Evolutionary conservation across 2,113 vertebrate species (phyloP).

Genomic region (Pachycephala philippinensis): DNA sequence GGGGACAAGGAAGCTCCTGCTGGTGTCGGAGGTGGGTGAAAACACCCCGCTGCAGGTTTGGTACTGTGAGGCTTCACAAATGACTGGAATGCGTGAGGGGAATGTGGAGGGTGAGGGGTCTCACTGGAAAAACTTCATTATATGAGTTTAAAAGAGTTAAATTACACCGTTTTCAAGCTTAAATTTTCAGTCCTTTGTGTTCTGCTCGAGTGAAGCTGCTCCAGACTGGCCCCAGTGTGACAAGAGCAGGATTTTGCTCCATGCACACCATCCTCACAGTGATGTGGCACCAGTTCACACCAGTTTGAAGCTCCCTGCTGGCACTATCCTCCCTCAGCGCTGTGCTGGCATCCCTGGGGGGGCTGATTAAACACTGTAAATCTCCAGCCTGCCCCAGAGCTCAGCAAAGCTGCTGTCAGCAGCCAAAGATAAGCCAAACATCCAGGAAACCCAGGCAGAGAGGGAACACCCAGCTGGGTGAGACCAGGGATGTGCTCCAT

Average conservation of each 20-base stretch:
- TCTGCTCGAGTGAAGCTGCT: not conserved
- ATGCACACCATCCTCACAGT: rapidly evolving
- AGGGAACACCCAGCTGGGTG: not conserved
- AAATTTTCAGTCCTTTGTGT: not conserved
- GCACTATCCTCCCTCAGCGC: not conserved
- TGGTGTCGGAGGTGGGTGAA: not conserved
- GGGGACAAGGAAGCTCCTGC: no score
- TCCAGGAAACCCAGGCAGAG: not conserved
- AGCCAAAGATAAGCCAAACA: not conserved
- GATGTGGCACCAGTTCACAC: not conserved
- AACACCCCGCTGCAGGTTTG: not conserved
- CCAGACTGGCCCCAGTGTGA: not conserved
- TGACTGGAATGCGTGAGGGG: not conserved
- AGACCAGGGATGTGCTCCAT: rapidly evolving
- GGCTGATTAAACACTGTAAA: not conserved
- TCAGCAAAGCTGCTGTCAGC: not conserved
- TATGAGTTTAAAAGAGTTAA: not conserved
- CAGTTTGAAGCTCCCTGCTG: not conserved
- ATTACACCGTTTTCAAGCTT: not conserved
- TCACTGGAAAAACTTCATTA: not conserved
- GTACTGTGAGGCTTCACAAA: not conserved
- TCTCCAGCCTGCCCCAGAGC: not conserved
- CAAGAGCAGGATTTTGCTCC: not conserved
- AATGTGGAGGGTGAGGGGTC: not conserved
- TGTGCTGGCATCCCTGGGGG: not conserved